Conservation (phyloP, 2,888 invertebrate species). For the Tipula vernalis region DNA sequence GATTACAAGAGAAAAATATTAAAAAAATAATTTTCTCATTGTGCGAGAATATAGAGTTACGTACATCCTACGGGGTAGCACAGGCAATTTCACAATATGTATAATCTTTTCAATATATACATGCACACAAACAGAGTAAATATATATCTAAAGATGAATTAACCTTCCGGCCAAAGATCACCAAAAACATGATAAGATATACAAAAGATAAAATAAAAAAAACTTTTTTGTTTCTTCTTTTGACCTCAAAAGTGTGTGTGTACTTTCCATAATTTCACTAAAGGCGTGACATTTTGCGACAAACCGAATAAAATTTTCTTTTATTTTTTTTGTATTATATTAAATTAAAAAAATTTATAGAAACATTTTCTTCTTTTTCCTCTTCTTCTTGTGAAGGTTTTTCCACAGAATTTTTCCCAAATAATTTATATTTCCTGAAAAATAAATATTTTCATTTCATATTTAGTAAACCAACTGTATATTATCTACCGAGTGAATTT, state of each 20-base stretch:
- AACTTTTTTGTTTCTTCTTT: background rate
- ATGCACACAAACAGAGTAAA: background rate
- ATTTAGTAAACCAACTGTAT: background rate
- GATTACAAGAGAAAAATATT: background rate
- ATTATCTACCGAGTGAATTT: background rate
- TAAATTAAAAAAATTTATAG: background rate
- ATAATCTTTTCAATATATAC: background rate
- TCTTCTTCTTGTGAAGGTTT: background rate
- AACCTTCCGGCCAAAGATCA: constrained; percentile 1
- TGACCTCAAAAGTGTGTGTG: background rate
- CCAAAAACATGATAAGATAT: background rate
- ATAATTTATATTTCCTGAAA: background rate
- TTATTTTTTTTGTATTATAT: background rate
- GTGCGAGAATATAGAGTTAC: background rate
- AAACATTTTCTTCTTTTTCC: background rate
- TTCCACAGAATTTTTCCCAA: background rate
- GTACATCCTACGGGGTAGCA: background rate
- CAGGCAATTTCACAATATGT: background rate
- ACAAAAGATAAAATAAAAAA: background rate
- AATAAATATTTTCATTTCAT: background rate
- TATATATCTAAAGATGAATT: background rate
- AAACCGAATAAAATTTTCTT: background rate
- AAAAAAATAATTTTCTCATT: background rate
- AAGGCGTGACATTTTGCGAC: background rate
- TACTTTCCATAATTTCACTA: background rate